These are phyloP conservation scores for Ceyx erithaca DNA, from an alignment of 2,797 vertebrate species.

Conservation along the genomic window DNA sequence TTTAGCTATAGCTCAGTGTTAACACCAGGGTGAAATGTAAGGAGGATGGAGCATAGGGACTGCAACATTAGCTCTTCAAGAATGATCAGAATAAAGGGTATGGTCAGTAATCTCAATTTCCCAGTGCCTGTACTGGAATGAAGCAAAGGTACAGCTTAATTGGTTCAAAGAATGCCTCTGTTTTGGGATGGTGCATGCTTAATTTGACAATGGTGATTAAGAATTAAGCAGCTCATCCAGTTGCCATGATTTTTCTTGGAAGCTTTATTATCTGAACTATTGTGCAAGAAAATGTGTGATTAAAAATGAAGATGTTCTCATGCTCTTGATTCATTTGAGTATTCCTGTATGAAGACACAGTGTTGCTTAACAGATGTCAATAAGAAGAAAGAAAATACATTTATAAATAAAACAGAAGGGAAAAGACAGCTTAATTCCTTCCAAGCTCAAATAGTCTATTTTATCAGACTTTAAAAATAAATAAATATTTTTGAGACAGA, in stretches of 20 bases:
- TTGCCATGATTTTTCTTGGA: background rate
- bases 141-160: background rate
- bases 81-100: background rate
- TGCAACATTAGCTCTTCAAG: background rate
- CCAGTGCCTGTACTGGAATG: background rate
- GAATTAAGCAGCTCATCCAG: conserved; percentile 22
- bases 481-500: background rate
- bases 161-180: background rate
- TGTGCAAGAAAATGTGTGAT: background rate
- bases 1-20: background rate
- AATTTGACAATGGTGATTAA: conserved; percentile 16
- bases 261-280: background rate
- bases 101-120: background rate
- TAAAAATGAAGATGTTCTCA: conserved; percentile 8
- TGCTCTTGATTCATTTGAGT: background rate
- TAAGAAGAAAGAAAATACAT: background rate
- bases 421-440: background rate
- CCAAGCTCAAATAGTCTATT: background rate
- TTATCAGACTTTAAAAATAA: background rate
- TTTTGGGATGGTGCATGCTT: background rate
- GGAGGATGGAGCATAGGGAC: background rate
- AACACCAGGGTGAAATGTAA: background rate
- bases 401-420: background rate
- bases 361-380: background rate
- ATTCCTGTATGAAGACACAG: background rate